A percentile compares a stretch with the other conserved stretches of the same genome.
Conservation (phyloP, 1,140 invertebrate species). For the Pentalonia nigronervosa region DNA sequence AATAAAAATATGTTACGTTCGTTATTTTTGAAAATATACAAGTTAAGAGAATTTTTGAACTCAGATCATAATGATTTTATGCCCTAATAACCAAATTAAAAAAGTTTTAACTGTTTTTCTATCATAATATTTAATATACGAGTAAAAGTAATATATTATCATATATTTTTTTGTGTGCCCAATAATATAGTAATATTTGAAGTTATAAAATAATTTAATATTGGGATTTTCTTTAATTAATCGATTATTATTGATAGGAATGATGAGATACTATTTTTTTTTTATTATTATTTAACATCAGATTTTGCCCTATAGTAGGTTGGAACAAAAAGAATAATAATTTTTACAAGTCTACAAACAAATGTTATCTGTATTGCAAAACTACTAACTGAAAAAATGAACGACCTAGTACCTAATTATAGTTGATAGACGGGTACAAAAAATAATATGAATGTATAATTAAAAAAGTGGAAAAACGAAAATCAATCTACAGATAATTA, state of each 20-base stretch:
- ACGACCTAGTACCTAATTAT: neutral
- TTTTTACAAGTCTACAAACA: neutral
- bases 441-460: neutral
- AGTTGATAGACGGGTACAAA: too few species aligned
- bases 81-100: neutral
- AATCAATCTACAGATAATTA: neutral
- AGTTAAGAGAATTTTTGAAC: too few species aligned
- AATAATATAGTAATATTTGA: neutral
- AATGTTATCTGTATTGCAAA: neutral
- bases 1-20: too few species aligned
- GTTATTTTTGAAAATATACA: too few species aligned
- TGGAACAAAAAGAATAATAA: too few species aligned
- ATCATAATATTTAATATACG: too few species aligned
- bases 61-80: too few species aligned
- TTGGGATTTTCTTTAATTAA: neutral
- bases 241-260: neutral
- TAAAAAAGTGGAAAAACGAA: neutral
- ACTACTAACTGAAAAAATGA: neutral
- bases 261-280: neutral
- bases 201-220: too few species aligned
- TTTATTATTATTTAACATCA: too few species aligned
- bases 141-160: neutral
- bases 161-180: neutral
- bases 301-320: too few species aligned
- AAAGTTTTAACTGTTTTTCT: neutral